A percentile compares a stretch with the other conserved stretches of the same genome.
These are phyloP conservation scores for Andrena dorsata DNA, from an alignment of 2,888 invertebrate genomes.

Conservation along the genomic window DNA sequence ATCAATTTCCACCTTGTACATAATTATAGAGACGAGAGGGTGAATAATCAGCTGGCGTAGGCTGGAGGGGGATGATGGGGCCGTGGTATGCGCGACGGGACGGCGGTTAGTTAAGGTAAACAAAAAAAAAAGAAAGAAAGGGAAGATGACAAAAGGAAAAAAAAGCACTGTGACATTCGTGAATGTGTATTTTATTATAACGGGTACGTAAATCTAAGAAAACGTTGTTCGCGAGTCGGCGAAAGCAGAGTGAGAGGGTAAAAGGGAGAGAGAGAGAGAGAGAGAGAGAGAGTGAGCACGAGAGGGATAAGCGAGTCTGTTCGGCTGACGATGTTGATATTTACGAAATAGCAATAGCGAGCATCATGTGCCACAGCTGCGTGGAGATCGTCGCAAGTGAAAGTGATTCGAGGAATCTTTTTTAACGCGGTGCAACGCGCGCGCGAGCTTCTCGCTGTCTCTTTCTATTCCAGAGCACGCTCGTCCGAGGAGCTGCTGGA, in stretches of 20 bases:
- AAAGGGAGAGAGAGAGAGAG: background rate
- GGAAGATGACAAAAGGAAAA: background rate
- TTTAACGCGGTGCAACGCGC: conserved; percentile 18
- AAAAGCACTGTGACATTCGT: conserved; percentile 75
- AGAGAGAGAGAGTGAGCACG: background rate
- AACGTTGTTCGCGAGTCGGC: conserved; percentile 12
- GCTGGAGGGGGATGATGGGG: conserved; percentile 13
- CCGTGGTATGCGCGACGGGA: conserved; percentile 8
- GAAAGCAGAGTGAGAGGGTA: conserved; percentile 1
- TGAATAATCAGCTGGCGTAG: background rate
- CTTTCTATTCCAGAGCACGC: conserved; percentile 25
- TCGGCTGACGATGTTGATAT: conserved; percentile 43
- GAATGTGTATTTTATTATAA: conserved; percentile 83
- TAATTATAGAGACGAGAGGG: conserved; percentile 45
- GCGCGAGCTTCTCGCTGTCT: conserved; percentile 11
- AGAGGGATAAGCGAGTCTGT: conserved; percentile 28
- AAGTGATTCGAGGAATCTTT: conserved; percentile 19
- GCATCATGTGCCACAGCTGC: conserved; percentile 53
- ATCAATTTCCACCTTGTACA: conserved; percentile 70
- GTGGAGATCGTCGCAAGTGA: conserved; percentile 40
- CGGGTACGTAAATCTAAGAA: conserved; percentile 65
- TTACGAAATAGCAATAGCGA: conserved; percentile 47
- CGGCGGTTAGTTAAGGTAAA: conserved; percentile 5
- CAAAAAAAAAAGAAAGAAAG: background rate
- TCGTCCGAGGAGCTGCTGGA: conserved; percentile 14